Percentiles rank a stretch among this genome's conserved stretches.
Conservation (phyloP, 2,888 invertebrate genomes). For the Dynastes tityus region DNA sequence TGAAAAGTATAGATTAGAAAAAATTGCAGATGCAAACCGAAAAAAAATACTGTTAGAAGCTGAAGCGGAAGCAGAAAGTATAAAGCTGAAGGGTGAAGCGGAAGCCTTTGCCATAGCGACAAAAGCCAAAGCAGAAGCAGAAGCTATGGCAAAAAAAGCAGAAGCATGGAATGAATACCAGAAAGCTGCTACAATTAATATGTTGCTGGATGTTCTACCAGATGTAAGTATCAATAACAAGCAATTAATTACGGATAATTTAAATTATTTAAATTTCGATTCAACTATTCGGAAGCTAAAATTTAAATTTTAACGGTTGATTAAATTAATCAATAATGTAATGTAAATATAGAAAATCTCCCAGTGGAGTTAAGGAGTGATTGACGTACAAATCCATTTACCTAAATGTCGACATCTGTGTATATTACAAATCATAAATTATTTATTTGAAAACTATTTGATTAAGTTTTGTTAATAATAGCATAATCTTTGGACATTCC, state of each 20-base stretch:
- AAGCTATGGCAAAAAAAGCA: conserved; percentile 94
- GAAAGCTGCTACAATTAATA: conserved; percentile 92
- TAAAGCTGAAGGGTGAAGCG: conserved; percentile 85
- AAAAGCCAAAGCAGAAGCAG: conserved; percentile 92
- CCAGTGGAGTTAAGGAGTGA: too few species aligned
- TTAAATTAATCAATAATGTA: too few species aligned
- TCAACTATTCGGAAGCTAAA: too few species aligned
- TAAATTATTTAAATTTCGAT: too few species aligned
- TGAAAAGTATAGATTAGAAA: conserved; percentile 89
- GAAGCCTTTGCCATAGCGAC: conserved; percentile 92
- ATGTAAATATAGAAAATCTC: too few species aligned
- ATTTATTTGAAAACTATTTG: too few species aligned
- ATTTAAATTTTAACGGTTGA: too few species aligned
- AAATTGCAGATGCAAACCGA: conserved; percentile 91
- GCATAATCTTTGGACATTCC: too few species aligned
- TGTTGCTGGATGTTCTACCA: conserved; percentile 92
- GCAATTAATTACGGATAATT: not conserved
- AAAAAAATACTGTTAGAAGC: conserved; percentile 89
- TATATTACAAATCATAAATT: too few species aligned
- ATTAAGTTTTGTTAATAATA: too few species aligned
- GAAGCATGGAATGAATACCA: conserved; percentile 95
- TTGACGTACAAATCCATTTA: too few species aligned
- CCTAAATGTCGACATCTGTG: too few species aligned
- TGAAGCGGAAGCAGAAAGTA: conserved; percentile 91
- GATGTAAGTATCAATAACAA: conserved; percentile 75